Percentiles rank a stretch among this genome's conserved stretches.
These are phyloP conservation scores for Drosophila elegans DNA, from an alignment of 1,140 invertebrate species.

Conservation along the genomic window DNA sequence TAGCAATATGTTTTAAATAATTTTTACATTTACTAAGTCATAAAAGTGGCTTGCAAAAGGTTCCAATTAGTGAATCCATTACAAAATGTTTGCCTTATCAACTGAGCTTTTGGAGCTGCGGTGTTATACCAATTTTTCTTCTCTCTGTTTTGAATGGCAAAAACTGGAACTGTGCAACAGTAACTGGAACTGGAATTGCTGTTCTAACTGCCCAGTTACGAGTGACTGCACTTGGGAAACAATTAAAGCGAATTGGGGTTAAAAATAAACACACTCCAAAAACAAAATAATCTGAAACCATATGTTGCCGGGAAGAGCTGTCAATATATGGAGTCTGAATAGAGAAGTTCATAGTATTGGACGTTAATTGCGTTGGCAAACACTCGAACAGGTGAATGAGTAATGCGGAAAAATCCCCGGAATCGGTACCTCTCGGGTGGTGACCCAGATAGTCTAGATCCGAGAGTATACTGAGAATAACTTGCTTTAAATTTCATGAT, in stretches of 20 bases:
- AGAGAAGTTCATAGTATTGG: constrained; percentile 31
- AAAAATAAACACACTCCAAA: constrained; percentile 45
- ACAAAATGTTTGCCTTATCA: constrained; percentile 31
- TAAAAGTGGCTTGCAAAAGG: constrained; percentile 18
- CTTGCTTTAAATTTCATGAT: background rate
- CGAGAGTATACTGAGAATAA: background rate
- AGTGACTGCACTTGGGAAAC: constrained; percentile 69
- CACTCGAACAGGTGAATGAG: constrained; percentile 51
- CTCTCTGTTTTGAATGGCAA: constrained; percentile 38
- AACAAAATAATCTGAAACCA: constrained; percentile 33
- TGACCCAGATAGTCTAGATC: constrained; percentile 40
- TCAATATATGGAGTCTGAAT: constrained; percentile 17
- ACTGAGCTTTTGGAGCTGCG: background rate
- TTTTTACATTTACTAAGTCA: constrained; percentile 8
- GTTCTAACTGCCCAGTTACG: constrained; percentile 59
- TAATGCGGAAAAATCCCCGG: constrained; percentile 57
- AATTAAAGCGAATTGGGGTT: constrained; percentile 55
- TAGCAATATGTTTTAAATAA: constrained; percentile 14
- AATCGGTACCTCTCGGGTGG: constrained; percentile 15
- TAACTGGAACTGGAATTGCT: constrained; percentile 35
- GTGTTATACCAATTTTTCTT: constrained; percentile 3
- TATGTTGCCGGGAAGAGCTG: constrained; percentile 22
- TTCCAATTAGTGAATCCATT: constrained; percentile 41
- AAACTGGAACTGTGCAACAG: constrained; percentile 41
- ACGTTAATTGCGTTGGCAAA: constrained; percentile 71